These are phyloP conservation scores for Calonectris borealis DNA, from an alignment of 2,113 vertebrate species.

Conservation along the genomic window DNA sequence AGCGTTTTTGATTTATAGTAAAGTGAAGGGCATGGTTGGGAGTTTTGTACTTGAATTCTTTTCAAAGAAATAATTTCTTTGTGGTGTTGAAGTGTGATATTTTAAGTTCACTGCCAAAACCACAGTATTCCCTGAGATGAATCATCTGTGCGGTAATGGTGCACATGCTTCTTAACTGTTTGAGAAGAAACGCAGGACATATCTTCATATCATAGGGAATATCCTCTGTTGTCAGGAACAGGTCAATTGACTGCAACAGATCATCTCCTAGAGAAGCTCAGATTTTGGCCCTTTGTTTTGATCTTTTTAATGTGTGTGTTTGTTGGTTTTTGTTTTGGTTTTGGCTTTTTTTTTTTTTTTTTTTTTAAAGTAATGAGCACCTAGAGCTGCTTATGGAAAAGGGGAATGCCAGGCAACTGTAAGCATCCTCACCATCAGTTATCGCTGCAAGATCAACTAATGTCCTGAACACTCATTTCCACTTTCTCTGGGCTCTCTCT, in stretches of 20 bases:
- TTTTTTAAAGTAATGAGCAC: not conserved
- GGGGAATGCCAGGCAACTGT: not conserved
- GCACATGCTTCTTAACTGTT: not conserved
- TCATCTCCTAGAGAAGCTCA: not conserved
- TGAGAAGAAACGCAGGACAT: not conserved
- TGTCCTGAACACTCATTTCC: not conserved
- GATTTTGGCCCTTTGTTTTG: not conserved
- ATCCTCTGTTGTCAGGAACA: not conserved
- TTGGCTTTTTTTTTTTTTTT: not conserved
- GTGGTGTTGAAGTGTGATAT: not conserved
- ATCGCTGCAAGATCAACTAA: not conserved
- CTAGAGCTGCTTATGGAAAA: not conserved
- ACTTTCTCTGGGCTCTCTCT: not conserved
- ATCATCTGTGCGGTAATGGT: not conserved
- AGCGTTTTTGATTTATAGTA: not conserved
- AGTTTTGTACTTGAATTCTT: not conserved
- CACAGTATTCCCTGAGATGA: not conserved
- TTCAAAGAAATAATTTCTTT: not conserved
- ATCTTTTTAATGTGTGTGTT: not conserved
- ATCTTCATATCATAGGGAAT: not conserved
- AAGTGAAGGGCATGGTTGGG: not conserved
- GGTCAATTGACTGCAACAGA: not conserved
- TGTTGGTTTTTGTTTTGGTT: not conserved
- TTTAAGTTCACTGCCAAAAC: slow-evolving; percentile 16
- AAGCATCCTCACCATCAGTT: not conserved